Evolutionary conservation across 92 coral and sea anemone species (phyloP), one percentile per base, ranked within the genome.

Genomic region (Phenganax stokvisi): DNA sequence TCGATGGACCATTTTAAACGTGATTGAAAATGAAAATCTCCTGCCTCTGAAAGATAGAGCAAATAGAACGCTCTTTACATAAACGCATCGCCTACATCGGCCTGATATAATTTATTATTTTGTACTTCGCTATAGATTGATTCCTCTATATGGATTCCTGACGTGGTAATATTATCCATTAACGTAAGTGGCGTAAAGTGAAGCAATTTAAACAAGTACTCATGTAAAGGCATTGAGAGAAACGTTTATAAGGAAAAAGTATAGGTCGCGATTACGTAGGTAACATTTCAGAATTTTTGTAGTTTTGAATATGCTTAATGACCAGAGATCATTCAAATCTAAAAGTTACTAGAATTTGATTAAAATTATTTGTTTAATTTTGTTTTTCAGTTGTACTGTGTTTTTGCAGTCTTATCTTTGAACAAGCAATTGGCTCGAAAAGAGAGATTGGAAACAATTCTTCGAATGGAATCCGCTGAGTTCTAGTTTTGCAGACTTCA

Each of bases 401-500:
- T 76, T 20, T 31, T 76, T 9, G 70, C 31, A 10, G 81, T 76
- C 12, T 55, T 76, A 27, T 76, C 81, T 37, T 17, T 76, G 55
- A 57, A 76, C 27, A 59, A 57, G n/a, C 54, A 76, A 54, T 37
- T 57, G 56, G 25, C 20, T 1, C 56, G 51, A 13, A 76, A 44
- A 56, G 69, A 59, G 28, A 76, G 70, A 76, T 29, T 68, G 69
- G 15, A 10, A 20, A 54, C 16, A 10, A 9, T 74, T 0, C 62
- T 51, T 10, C 59, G 71, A 12, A 81, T 65, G 69, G 88, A 79
- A 29, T 10, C 31, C 2, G 76, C 80, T 6, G 90, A 87, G 0
- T 68, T 54, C 67, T 87, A 86, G 28, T 72, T 82, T 74, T 37
- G 25, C 47, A 37, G 16, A 30, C 47, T 17, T 27, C 15, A 8